Base-by-base conservation (phyloP, 2,113 vertebrate genomes). In the Camelus bactrianus region DNA sequence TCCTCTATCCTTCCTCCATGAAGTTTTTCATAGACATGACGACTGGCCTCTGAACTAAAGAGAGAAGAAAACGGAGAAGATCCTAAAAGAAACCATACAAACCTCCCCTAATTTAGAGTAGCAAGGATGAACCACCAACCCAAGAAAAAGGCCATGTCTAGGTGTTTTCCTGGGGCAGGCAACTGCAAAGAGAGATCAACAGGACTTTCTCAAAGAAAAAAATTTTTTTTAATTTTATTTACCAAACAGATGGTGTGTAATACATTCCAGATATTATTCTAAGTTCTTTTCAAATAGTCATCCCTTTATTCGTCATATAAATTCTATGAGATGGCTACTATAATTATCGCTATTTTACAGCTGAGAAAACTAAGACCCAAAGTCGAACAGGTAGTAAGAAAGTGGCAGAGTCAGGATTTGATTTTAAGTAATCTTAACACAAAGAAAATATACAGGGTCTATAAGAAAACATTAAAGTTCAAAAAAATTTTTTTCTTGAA, bases 251-350 rank as follows among this genome's bases (percentile, higher is more conserved):
- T 58, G 38, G 56, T 65, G n/a, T 70, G 52, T 91, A 92, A 46
- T 81, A 62, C 2, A 89, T 28, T 52, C 24, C 70, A 92, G 62
- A 70, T 26, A 56, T 38, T 84, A 15, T 48, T 65, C 30, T 86
- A 81, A 50, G 8, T 72, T 56, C 2, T 89, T 94, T 91, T 70
- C 82, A 94, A 91, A 87, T 73, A 82, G 58, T 76, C 32, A 77
- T 62, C 64, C 19, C 20, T 76, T 89, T 88, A 56, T 64, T 77
- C 35, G 3, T 77, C 42, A 64, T 30, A 62, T 83, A 64, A 91
- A 56, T 76, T 82, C 26, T 77, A 48, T 56, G 69, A 75, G 58
- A 86, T 35, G 81, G 58, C 50, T 82, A 58, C 50, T 75, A 42
- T 67, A 76, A 58, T 75, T 73, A 75, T 56, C 7, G 28, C 56